These are phyloP conservation scores for Leucania comma DNA, from an alignment of 2,888 invertebrate genomes.

Conservation along the genomic window DNA sequence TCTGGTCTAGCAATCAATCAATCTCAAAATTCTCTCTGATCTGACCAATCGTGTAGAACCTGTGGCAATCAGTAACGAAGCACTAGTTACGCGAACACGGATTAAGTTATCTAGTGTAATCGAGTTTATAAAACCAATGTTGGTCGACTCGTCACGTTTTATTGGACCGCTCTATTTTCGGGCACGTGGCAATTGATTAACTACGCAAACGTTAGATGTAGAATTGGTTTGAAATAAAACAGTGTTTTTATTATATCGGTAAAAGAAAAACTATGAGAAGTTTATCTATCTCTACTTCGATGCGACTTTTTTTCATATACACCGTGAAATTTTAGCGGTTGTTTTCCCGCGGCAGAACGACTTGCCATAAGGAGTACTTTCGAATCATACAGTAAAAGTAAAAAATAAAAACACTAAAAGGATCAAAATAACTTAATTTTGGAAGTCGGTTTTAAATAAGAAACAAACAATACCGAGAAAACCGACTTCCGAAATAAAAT, in stretches of 20 bases:
- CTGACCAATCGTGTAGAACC: conserved; percentile 35
- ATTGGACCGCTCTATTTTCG: conserved; percentile 35
- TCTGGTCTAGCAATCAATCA: conserved; percentile 21
- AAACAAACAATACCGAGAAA: too few species aligned
- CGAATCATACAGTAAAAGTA: too few species aligned
- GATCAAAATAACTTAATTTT: too few species aligned
- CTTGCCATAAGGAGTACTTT: too few species aligned
- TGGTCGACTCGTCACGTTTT: conserved; percentile 54
- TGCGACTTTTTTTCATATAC: too few species aligned
- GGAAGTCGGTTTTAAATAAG: too few species aligned
- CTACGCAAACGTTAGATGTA: conserved; percentile 13
- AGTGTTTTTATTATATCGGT: not conserved
- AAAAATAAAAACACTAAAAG: too few species aligned
- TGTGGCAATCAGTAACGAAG: conserved; percentile 45
- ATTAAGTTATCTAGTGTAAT: conserved; percentile 52
- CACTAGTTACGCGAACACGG: conserved; percentile 36
- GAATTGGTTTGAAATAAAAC: not conserved
- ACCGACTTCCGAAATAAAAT: too few species aligned
- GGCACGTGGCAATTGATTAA: conserved; percentile 36
- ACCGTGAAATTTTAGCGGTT: too few species aligned
- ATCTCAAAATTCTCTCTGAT: conserved; percentile 13
- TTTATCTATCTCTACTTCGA: too few species aligned
- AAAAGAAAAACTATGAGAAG: too few species aligned
- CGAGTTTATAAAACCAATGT: conserved; percentile 52
- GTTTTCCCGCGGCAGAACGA: too few species aligned